Conservation (phyloP, 2,888 invertebrate genomes). For the Venustoraphidia nigricollis region DNA sequence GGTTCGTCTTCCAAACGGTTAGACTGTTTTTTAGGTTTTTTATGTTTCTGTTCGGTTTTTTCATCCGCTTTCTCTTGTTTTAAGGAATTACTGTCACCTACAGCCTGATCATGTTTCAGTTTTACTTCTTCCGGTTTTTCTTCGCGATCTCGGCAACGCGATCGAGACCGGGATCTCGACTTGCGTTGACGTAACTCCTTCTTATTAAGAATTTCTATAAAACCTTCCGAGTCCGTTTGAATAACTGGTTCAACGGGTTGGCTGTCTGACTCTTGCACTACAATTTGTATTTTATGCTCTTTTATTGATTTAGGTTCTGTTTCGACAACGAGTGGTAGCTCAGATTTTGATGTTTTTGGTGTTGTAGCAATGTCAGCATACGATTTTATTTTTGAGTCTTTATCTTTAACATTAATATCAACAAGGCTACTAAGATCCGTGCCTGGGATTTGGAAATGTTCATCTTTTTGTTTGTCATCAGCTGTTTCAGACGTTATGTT, state of each 20-base stretch:
- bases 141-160: constrained; percentile 2
- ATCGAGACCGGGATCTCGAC: neutral
- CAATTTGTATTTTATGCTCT: constrained; percentile 19
- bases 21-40: no score
- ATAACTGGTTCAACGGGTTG: constrained; percentile 18
- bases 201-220: constrained; percentile 31
- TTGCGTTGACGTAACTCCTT: constrained; percentile 26
- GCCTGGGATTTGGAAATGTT: constrained; percentile 1
- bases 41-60: no score
- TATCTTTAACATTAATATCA: constrained; percentile 3
- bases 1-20: constrained; percentile 9
- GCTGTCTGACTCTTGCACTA: constrained; percentile 23
- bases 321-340: constrained; percentile 2
- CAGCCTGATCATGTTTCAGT: no score
- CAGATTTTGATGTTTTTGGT: neutral
- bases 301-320: neutral
- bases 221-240: constrained; percentile 28
- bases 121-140: constrained; percentile 5
- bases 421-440: constrained; percentile 2
- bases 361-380: constrained; percentile 10
- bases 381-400: constrained; percentile 7
- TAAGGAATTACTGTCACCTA: no score
- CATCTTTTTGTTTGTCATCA: neutral
- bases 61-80: no score
- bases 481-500: neutral